These are phyloP conservation scores for Vollenhovia emeryi DNA, from an alignment of 1,140 invertebrate genomes.

Conservation along the genomic window DNA sequence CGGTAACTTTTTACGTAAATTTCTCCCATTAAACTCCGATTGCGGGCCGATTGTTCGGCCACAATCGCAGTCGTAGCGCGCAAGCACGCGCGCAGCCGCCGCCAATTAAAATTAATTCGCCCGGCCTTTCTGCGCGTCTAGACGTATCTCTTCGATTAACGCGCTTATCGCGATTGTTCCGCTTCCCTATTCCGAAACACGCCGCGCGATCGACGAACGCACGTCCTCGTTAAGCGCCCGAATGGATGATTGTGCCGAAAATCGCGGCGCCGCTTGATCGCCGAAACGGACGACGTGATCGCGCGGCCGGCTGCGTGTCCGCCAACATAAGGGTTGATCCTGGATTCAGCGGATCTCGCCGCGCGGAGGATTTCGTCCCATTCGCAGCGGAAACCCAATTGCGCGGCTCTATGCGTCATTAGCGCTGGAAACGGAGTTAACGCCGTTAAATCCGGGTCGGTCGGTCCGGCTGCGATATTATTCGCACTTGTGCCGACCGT, in stretches of 20 bases:
- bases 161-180: background rate
- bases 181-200: no score
- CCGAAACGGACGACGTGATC: slow-evolving; percentile 25
- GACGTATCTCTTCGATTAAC: background rate
- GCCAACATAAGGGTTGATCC: slow-evolving; percentile 63
- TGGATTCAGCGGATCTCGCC: slow-evolving; percentile 50
- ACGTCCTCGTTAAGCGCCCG: slow-evolving; percentile 12
- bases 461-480: slow-evolving; percentile 77
- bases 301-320: background rate
- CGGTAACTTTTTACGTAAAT: background rate
- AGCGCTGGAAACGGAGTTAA: slow-evolving; percentile 81
- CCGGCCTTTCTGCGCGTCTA: background rate
- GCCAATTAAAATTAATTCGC: background rate
- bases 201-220: background rate
- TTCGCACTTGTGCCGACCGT: slow-evolving; percentile 65
- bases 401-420: slow-evolving; percentile 81
- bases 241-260: slow-evolving; percentile 69
- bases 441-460: slow-evolving; percentile 78
- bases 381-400: slow-evolving; percentile 79
- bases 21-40: slow-evolving; percentile 16
- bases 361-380: slow-evolving; percentile 62
- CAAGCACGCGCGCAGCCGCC: background rate
- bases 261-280: slow-evolving; percentile 58
- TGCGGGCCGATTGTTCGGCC: background rate
- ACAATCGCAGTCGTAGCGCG: background rate